Base-by-base conservation (phyloP, 2,888 invertebrate species). In the Protonemura montana region DNA sequence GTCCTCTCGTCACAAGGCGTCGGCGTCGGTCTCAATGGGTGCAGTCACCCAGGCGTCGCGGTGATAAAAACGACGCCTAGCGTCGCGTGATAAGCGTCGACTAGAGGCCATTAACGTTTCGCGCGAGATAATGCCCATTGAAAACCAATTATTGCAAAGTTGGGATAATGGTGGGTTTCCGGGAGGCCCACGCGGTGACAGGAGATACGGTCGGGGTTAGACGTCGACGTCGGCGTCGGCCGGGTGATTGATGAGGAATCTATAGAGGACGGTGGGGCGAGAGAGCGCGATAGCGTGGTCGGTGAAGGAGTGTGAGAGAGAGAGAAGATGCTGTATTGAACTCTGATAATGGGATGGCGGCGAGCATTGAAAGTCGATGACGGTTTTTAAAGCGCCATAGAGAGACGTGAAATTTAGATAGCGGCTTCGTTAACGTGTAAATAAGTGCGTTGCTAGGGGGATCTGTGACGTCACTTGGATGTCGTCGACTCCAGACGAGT, bases 241-340 rank as follows among this genome's bases (percentile, higher is more conserved):
- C 10, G 81, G 82, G 42, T 87, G 87, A 88, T 88, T 88, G 87
- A 88, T 88, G 87, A 86, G 87, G 87, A 88, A 88, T 88, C 87
- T 88, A 88, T 88, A 87, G 85, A 76, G 25, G 28, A 29, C 2
- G n/a, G 10, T 25, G 78, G 30, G 81, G 28, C 29, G 76, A 3
- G 81, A 41, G 82, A 29, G 83, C 29, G 82, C 21, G 86, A 30
- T 41, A 27, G 85, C 35, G 85, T 76, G 76, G 35, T 28, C 81
- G 41, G 87, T 25, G 78, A 29, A 13, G 1, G 59, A 59, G 59
- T 16, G 13, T 2, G 59, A 3, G 59, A 59, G 6, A 21, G 6
- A 21, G 6, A 21, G 59, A 6, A 10, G 5, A 35, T 35, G 35
- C 35, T 3, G 35, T 35, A 35, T 35, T 35, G 35, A 35, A 35